These are phyloP conservation scores for Dicrostonyx torquatus DNA, from an alignment of 2,797 vertebrate species.

Conservation along the genomic window DNA sequence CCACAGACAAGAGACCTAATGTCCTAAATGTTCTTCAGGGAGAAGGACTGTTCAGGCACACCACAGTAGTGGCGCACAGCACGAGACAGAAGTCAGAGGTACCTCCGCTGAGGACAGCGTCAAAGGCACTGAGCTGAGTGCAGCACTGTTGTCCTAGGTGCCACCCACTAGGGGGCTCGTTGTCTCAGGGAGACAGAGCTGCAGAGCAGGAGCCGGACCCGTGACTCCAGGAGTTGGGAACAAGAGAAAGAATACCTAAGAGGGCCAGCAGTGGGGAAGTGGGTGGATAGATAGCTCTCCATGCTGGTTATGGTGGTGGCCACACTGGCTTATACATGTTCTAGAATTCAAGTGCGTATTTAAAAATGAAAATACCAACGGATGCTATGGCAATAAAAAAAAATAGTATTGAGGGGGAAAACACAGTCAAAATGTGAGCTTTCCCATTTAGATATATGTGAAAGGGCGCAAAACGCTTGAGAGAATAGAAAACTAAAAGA, in stretches of 20 bases:
- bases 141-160: rapidly evolving
- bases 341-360: background rate
- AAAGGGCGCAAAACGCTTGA: background rate
- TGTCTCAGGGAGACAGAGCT: background rate
- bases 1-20: background rate
- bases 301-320: rapidly evolving
- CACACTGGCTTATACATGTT: background rate
- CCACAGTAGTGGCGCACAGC: rapidly evolving
- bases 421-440: background rate
- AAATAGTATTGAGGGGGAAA: background rate
- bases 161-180: background rate
- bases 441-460: background rate
- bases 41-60: background rate
- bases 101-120: rapidly evolving
- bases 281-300: no score
- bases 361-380: background rate
- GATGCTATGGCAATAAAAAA: background rate
- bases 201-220: background rate
- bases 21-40: rapidly evolving
- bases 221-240: rapidly evolving
- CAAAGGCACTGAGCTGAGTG: rapidly evolving
- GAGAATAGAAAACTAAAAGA: background rate
- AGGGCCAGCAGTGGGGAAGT: background rate
- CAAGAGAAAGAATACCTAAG: rapidly evolving
- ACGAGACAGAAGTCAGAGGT: rapidly evolving